Evolutionary conservation across 2,797 vertebrate genomes (phyloP), one percentile per base, ranked within the genome.

Genomic region (Kryptopterus vitreolus): DNA sequence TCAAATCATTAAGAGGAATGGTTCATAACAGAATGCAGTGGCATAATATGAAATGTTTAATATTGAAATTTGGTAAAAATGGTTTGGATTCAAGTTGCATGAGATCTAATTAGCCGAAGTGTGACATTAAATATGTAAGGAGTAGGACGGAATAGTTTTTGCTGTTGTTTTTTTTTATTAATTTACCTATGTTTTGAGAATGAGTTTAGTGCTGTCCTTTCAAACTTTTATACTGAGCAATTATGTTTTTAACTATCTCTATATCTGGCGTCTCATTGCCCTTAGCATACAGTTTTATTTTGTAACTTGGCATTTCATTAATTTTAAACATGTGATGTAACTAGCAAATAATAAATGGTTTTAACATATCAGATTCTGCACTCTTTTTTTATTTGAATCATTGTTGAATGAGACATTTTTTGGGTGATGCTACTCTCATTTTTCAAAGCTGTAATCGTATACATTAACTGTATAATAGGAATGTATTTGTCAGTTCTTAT

Each of bases 161-260:
- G 22, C 20, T 78, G 48, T 57, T 74, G 52, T 26, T n/a, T n/a
- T 6, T 18, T n/a, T 82, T 70, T 4, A 22, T n/a, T 55, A 6
- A 31, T 31, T 31, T 0, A 2, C 4, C 53, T 71, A 18, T 52
- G 12, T 52, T 22, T n/a, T 71, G 16, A 20, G 48, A 71, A 18
- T 52, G 26, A 71, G 22, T 26, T 53, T 55, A 83, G 79, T 86
- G 69, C 68, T 83, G 73, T 84, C 73, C 78, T 59, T 3, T 70
- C 76, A 29, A 75, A 63, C 70, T 71, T 71, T 31, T 31, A 4
- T 31, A 71, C 48, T 53, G n/a, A 26, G 71, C 2, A 26, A 33
- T 83, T 55, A 13, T 70, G 4, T 65, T 77, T 71, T 20, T 31
- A 38, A 6, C 33, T 68, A 24, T 9, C 61, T 69, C 43, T 80